phyloP scores from a whole-genome alignment of 2,113 vertebrate species.

The Sapayoa aenigma region DNA sequence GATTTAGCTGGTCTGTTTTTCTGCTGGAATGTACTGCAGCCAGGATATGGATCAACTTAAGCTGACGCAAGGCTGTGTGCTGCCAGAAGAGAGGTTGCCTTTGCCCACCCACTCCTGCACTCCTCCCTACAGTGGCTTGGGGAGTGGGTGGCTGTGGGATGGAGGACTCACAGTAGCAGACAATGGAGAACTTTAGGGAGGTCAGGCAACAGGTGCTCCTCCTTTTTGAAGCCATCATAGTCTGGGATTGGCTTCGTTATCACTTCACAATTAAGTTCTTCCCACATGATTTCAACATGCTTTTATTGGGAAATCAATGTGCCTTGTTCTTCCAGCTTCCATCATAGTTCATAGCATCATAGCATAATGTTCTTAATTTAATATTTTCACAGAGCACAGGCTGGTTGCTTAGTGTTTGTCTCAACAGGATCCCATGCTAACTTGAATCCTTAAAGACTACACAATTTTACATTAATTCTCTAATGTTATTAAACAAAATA shows the following conservation, averaged over 20 bases:
- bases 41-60: neutral
- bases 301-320: neutral
- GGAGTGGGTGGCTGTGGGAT: neutral
- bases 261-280: neutral
- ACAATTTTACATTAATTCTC: neutral
- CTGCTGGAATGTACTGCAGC: neutral
- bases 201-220: neutral
- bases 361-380: neutral
- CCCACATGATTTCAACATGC: neutral
- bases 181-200: neutral
- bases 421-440: neutral
- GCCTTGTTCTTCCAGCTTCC: neutral
- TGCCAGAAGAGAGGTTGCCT: neutral
- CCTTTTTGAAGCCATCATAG: neutral
- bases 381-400: neutral
- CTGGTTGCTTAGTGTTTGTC: neutral
- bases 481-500: neutral
- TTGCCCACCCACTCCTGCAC: fast-evolving
- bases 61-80: neutral
- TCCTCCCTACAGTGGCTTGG: fast-evolving
- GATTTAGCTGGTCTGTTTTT: neutral
- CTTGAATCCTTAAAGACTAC: neutral
- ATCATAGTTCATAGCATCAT: neutral
- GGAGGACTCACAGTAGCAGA: neutral
- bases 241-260: neutral